Evolutionary conservation across 1,140 invertebrate species (phyloP).

Genomic region (Ostrea edulis): DNA sequence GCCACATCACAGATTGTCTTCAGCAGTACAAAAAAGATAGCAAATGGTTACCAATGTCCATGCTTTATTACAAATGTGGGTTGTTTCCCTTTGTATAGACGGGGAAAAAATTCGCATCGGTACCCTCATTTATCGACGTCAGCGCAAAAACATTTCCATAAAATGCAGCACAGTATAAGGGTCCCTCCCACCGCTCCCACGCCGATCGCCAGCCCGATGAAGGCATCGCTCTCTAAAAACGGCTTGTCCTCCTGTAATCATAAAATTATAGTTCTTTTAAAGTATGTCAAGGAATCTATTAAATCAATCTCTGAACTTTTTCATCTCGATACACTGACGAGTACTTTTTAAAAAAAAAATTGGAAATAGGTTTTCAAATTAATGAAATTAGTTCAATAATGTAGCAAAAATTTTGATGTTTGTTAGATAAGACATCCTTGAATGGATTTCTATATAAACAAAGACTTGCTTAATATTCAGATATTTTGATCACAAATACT

Average conservation of each 20-base stretch:
- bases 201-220: constrained; percentile 42
- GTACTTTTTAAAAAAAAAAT: too few species aligned
- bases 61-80: neutral
- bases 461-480: too few species aligned
- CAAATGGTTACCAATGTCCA: too few species aligned
- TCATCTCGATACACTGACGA: too few species aligned
- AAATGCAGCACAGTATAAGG: constrained; percentile 40
- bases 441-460: too few species aligned
- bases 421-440: too few species aligned
- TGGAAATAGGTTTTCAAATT: too few species aligned
- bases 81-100: neutral
- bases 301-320: too few species aligned
- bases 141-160: constrained; percentile 45
- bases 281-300: too few species aligned
- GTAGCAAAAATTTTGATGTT: too few species aligned
- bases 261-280: neutral
- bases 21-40: neutral
- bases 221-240: constrained; percentile 37
- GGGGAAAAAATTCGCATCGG: neutral
- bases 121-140: neutral
- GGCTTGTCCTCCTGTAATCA: constrained; percentile 38
- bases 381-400: too few species aligned
- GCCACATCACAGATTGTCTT: neutral
- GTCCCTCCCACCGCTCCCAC: constrained; percentile 43
- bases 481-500: too few species aligned